These are phyloP conservation scores for Trinectes maculatus DNA, from an alignment of 2,113 vertebrate species.

Conservation along the genomic window DNA sequence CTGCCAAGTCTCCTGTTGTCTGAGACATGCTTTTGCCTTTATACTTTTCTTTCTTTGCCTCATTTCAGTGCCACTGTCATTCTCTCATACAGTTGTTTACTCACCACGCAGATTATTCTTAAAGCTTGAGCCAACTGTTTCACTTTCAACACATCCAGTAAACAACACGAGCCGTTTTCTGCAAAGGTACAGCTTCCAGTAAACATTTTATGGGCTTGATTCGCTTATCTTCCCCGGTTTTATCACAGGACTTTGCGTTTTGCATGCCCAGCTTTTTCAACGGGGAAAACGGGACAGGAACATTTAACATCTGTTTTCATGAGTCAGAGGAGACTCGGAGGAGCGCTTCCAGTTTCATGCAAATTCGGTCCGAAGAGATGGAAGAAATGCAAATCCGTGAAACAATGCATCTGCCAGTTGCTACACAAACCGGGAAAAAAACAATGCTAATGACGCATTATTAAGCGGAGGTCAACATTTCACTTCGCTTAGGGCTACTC, in stretches of 20 bases:
- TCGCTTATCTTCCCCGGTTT: slow-evolving; percentile 42
- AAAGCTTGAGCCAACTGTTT: slow-evolving; percentile 58
- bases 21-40: slow-evolving; percentile 22
- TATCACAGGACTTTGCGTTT: slow-evolving; percentile 4
- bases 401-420: background rate
- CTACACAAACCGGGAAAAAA: slow-evolving; percentile 4
- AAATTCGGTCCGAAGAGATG: slow-evolving; percentile 1
- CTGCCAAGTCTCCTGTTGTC: slow-evolving; percentile 14
- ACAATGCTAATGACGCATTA: slow-evolving; percentile 43
- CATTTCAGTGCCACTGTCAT: slow-evolving; percentile 62
- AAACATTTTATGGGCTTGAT: slow-evolving; percentile 25
- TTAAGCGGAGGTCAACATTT: slow-evolving; percentile 46
- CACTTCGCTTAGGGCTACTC: slow-evolving; percentile 27
- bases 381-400: background rate
- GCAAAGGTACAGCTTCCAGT: slow-evolving; percentile 36
- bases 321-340: slow-evolving; percentile 23
- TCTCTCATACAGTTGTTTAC: slow-evolving; percentile 50
- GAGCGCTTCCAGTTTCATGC: background rate
- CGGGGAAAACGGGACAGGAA: slow-evolving; percentile 32
- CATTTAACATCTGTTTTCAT: slow-evolving; percentile 35
- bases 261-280: slow-evolving; percentile 16
- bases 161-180: slow-evolving; percentile 46
- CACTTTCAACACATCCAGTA: slow-evolving; percentile 55
- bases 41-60: slow-evolving; percentile 5
- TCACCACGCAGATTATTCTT: slow-evolving; percentile 56